Conservation (phyloP, 2,113 vertebrate genomes). For the Calidris pygmaea region DNA sequence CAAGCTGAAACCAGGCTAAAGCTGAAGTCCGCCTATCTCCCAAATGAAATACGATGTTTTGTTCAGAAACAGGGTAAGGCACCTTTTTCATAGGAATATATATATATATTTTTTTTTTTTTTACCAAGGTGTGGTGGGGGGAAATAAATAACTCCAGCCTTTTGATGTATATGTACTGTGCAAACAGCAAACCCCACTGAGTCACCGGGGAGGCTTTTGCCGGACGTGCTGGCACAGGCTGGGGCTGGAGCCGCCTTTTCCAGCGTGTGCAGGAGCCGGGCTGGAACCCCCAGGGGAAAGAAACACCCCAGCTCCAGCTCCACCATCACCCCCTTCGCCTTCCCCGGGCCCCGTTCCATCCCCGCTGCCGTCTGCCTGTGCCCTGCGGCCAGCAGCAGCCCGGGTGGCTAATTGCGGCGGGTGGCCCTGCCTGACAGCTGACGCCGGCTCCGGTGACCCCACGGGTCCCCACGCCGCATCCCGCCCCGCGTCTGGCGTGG, state of each 20-base stretch:
- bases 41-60: accelerated
- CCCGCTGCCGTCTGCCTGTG: background rate
- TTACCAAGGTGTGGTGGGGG: too few relatives aligned
- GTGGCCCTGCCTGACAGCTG: conserved; percentile 70
- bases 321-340: background rate
- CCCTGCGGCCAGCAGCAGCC: conserved; percentile 30
- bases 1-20: background rate
- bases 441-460: conserved; percentile 47
- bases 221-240: background rate
- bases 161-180: background rate
- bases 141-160: background rate
- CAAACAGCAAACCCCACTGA: background rate
- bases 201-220: background rate
- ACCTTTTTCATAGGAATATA: background rate
- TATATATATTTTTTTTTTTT: too few relatives aligned
- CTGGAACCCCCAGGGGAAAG: background rate
- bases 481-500: conserved; percentile 36
- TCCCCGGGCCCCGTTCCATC: background rate
- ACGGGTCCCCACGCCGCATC: background rate
- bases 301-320: background rate
- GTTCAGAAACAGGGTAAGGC: background rate
- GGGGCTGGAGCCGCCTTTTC: background rate
- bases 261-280: background rate
- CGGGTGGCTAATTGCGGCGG: conserved; percentile 26
- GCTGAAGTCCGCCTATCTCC: background rate